Conservation (phyloP, 2,113 vertebrate genomes). For the Peromyscus leucopus region DNA sequence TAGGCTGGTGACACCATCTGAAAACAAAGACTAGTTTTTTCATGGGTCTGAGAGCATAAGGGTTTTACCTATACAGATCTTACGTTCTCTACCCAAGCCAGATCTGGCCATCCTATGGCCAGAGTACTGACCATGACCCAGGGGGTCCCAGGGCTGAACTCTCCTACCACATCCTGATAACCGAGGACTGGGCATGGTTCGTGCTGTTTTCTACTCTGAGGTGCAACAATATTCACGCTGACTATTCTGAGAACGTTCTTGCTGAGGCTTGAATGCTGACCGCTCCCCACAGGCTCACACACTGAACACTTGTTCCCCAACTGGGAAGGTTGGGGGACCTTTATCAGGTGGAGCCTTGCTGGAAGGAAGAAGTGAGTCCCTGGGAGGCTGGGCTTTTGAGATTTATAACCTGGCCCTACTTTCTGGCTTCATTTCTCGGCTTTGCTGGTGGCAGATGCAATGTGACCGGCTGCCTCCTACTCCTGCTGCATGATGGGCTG, state of each 20-base stretch:
- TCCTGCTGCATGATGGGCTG: neutral
- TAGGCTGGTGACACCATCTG: neutral
- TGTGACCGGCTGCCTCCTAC: neutral
- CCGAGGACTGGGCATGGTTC: neutral
- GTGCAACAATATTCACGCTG: neutral
- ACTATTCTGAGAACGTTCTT: conserved; percentile 19
- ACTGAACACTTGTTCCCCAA: neutral
- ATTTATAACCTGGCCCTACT: neutral
- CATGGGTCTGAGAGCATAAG: neutral
- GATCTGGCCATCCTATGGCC: neutral
- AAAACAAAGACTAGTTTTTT: neutral
- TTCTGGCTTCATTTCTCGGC: neutral
- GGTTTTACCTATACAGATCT: too few species aligned
- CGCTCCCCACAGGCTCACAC: too few species aligned
- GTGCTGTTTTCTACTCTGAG: neutral
- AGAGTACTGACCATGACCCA: neutral
- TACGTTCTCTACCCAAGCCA: neutral
- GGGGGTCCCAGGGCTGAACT: neutral
- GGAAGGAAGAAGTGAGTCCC: neutral
- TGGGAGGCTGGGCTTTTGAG: neutral
- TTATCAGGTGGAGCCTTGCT: neutral
- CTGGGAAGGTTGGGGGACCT: neutral
- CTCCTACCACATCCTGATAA: neutral
- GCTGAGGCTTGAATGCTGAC: neutral
- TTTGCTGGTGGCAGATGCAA: neutral